A percentile compares a stretch with the other conserved stretches of the same genome.
Evolutionary conservation across 2,888 invertebrate genomes (phyloP).

Genomic region (Coenonympha glycerion): DNA sequence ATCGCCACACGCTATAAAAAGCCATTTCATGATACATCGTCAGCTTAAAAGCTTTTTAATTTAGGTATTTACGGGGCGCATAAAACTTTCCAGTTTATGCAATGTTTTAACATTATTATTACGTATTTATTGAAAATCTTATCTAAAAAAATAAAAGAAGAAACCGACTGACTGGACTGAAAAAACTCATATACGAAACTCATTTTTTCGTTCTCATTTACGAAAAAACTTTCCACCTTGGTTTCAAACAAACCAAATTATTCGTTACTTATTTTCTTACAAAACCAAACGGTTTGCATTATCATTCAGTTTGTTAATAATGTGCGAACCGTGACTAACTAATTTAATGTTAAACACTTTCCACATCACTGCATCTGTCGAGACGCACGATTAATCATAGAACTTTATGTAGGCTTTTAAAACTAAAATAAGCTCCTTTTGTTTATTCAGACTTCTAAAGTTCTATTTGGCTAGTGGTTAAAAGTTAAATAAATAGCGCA

Average conservation of each 20-base stretch:
- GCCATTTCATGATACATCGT: not conserved
- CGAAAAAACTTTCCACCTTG: too few relatives aligned
- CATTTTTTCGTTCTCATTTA: too few relatives aligned
- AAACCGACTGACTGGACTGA: too few relatives aligned
- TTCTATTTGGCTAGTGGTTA: not conserved
- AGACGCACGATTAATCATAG: conserved; percentile 4
- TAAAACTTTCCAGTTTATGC: too few relatives aligned
- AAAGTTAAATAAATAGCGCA: not conserved
- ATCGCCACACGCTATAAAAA: not conserved
- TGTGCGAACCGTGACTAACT: conserved; percentile 1
- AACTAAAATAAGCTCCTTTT: not conserved
- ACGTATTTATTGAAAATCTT: too few relatives aligned
- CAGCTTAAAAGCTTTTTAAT: not conserved
- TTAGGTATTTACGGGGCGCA: too few relatives aligned
- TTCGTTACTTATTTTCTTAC: too few relatives aligned
- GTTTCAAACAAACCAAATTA: too few relatives aligned
- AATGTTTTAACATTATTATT: too few relatives aligned
- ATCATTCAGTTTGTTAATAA: not conserved
- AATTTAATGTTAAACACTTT: conserved; percentile 8
- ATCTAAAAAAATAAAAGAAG: too few relatives aligned
- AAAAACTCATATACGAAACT: too few relatives aligned
- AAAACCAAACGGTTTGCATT: not conserved
- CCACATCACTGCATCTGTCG: conserved; percentile 4
- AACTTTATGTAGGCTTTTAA: not conserved
- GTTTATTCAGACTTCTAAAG: not conserved